phyloP scores from a whole-genome alignment of 2,797 vertebrate species.

The Erethizon dorsatum region DNA sequence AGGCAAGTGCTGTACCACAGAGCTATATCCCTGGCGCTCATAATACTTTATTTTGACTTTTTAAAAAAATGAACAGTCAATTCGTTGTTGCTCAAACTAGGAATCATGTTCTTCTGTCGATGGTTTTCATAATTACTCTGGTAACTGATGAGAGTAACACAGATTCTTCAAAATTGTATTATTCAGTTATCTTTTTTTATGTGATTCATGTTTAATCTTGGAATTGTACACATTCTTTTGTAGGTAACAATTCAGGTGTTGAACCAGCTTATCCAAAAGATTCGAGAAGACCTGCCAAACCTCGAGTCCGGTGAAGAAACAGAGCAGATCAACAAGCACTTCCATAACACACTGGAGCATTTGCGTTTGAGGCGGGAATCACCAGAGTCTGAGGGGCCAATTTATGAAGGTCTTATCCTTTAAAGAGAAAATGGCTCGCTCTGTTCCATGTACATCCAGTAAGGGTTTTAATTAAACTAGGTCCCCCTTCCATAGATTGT shows the following conservation, averaged over 20 bases:
- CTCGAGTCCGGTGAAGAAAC: slow-evolving; percentile 99
- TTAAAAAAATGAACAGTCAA: background rate
- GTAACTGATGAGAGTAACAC: slow-evolving; percentile 7
- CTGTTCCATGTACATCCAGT: slow-evolving; percentile 82
- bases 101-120: background rate
- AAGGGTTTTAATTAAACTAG: slow-evolving; percentile 87
- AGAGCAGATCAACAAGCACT: slow-evolving; percentile 99
- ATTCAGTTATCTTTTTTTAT: background rate
- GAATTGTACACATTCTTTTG: slow-evolving; percentile 35
- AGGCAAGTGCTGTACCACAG: background rate
- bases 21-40: background rate
- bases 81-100: background rate
- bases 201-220: slow-evolving; percentile 6
- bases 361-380: slow-evolving; percentile 97
- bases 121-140: slow-evolving; percentile 48
- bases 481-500: slow-evolving; percentile 89
- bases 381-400: slow-evolving; percentile 96
- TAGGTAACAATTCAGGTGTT: slow-evolving; percentile 99
- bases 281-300: slow-evolving; percentile 98
- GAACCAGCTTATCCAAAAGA: slow-evolving; percentile 99
- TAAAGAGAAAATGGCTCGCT: slow-evolving; percentile 86
- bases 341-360: slow-evolving; percentile 99
- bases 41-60: background rate
- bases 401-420: slow-evolving; percentile 98
- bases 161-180: background rate